Evolutionary conservation across 2,797 vertebrate genomes (phyloP).

Genomic region (Poeciliopsis gracilis): DNA sequence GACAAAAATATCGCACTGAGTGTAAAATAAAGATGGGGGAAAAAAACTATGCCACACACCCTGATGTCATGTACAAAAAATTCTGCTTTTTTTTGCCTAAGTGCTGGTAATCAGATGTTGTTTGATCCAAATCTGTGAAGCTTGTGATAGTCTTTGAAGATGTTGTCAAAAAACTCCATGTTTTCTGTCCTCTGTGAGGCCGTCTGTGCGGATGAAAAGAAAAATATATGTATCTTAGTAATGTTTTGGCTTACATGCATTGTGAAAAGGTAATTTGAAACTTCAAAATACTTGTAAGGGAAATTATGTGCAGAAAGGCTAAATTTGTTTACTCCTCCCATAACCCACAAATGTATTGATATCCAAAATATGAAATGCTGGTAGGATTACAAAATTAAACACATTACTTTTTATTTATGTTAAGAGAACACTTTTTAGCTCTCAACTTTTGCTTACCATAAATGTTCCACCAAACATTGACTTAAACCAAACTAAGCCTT

Average conservation of each 20-base stretch:
- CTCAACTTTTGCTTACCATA: not conserved
- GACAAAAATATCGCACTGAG: constrained; percentile 42
- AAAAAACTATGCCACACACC: constrained; percentile 43
- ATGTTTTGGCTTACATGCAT: not conserved
- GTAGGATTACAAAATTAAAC: not conserved
- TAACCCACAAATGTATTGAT: constrained; percentile 32
- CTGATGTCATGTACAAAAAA: constrained; percentile 36
- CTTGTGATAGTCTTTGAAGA: constrained; percentile 57
- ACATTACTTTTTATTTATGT: not conserved
- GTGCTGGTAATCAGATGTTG: constrained; percentile 56
- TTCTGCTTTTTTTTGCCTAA: constrained; percentile 44
- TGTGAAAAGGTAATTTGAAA: constrained; percentile 45
- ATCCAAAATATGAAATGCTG: not conserved
- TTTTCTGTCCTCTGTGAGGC: constrained; percentile 59
- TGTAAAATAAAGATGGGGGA: constrained; percentile 49
- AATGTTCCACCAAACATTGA: not conserved
- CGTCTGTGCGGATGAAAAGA: constrained; percentile 24
- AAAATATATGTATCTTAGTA: constrained; percentile 23
- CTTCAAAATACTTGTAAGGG: constrained; percentile 37
- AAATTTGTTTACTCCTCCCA: constrained; percentile 33
- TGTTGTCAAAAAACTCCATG: constrained; percentile 39
- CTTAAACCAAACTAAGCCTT: not conserved
- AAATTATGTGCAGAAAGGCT: constrained; percentile 45
- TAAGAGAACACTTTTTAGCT: not conserved
- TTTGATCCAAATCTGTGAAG: constrained; percentile 52